Base-by-base conservation (phyloP, 2,797 vertebrate genomes). In the Toxotes lorentzi region DNA sequence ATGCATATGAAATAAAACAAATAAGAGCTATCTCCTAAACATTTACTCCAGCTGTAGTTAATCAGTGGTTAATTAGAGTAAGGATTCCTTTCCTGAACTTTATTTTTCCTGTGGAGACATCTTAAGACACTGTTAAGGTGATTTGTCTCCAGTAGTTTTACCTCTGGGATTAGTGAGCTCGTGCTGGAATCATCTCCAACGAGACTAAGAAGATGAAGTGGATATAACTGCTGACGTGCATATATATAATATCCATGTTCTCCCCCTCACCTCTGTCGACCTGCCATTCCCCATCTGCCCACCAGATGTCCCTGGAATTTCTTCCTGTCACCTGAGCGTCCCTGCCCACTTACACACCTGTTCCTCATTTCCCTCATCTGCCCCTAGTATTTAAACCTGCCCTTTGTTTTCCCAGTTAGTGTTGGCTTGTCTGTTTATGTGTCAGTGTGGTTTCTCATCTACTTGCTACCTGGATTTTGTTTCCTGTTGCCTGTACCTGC, bases 61-160 rank as follows among this genome's bases (percentile, higher is more conserved):
- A 87, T 89, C 74, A 86, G 47, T 3, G 38, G 57, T 68, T 81
- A 83, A 81, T 86, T 65, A 66, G 76, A 79, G 63, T n/a, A 21
- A 13, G 61, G 40, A 35, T 48, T 73, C 38, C 62, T 81, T 32
- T 54, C n/a, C 27, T 24, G 38, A 34, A 38, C 8, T 71, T 79
- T 69, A 50, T 76, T 85, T 79, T 69, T 50, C 65, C 48, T 69
- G 30, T 67, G 48, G 75, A 66, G 67, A 79, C 65, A 56, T 82
- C 34, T 73, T 61, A 41, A 64, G 43, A 67, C 35, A 65, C 27
- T 32, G 65, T 65, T 7, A 4, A 35, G 7, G 30, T 40, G 51
- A 86, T 83, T 53, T 79, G 54, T 73, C 59, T 61, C 35, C n/a
- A 34, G 50, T 14, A 35, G 30, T 64, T 43, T 13, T 63, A 72